Conservation (phyloP, 2,113 vertebrate genomes). For the Nibea coibor region DNA sequence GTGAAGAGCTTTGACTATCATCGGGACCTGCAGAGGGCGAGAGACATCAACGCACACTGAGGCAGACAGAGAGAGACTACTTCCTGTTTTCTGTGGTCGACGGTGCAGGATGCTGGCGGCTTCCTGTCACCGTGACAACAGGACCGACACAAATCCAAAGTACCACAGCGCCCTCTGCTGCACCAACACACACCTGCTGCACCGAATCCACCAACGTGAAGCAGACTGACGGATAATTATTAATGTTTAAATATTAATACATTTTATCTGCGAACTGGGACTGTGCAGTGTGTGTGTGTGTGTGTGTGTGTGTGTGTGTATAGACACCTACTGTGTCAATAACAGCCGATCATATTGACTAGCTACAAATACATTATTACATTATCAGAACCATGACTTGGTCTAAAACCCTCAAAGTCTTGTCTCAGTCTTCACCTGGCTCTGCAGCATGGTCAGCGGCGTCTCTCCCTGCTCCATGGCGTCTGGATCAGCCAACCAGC, state of each 20-base stretch:
- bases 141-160: background rate
- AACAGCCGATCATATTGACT: no score
- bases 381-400: no score
- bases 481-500: slow-evolving; percentile 97
- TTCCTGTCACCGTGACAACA: slow-evolving; percentile 35
- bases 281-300: no score
- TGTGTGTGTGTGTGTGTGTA: no score
- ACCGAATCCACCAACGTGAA: no score
- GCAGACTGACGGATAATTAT: no score
- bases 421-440: slow-evolving; percentile 83
- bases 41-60: background rate
- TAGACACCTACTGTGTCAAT: no score
- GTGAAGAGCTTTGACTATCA: slow-evolving; percentile 97
- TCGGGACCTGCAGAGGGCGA: slow-evolving; percentile 88
- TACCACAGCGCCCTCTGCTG: slow-evolving; percentile 17
- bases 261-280: no score
- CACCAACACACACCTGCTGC: background rate
- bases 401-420: no score
- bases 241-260: no score
- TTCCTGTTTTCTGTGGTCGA: slow-evolving; percentile 10
- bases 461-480: slow-evolving; percentile 99
- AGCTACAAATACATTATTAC: no score
- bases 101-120: slow-evolving; percentile 8
- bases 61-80: background rate
- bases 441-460: slow-evolving; percentile 97